Evolutionary conservation across 2,888 invertebrate species (phyloP).

Genomic region (Spilarctia lutea): DNA sequence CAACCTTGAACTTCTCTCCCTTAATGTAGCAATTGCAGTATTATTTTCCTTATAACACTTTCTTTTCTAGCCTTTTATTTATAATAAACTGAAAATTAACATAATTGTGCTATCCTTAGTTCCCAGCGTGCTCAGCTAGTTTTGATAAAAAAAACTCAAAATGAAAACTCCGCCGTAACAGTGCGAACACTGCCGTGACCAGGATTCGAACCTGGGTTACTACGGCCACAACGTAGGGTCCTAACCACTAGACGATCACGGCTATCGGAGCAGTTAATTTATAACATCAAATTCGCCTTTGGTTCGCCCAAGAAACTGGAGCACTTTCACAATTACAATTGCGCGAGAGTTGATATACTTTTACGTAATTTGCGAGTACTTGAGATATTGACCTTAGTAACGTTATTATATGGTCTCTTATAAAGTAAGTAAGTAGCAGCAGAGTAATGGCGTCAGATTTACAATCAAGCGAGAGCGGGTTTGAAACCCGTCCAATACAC

Average conservation of each 20-base stretch:
- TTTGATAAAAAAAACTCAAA: not conserved
- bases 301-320: slow-evolving; percentile 29
- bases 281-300: not conserved
- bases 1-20: not conserved
- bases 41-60: not conserved
- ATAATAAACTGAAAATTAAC: not conserved
- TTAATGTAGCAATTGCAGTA: not conserved
- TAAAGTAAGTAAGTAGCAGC: not conserved
- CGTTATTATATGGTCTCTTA: not conserved
- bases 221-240: slow-evolving; percentile 92
- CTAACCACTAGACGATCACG: slow-evolving; percentile 92
- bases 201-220: slow-evolving; percentile 92
- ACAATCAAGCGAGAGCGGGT: not conserved
- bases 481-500: not conserved
- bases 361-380: not conserved
- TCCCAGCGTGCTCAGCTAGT: not conserved
- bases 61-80: not conserved
- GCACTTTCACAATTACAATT: slow-evolving; percentile 44
- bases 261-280: slow-evolving; percentile 73
- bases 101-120: not conserved
- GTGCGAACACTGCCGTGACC: slow-evolving; percentile 86
- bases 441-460: too few species aligned
- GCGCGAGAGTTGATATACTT: slow-evolving; percentile 37
- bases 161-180: slow-evolving; percentile 45
- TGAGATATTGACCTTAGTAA: not conserved